Evolutionary conservation across 2,888 invertebrate genomes (phyloP), one percentile per base, ranked within the genome.

Genomic region (Acleris emargana): DNA sequence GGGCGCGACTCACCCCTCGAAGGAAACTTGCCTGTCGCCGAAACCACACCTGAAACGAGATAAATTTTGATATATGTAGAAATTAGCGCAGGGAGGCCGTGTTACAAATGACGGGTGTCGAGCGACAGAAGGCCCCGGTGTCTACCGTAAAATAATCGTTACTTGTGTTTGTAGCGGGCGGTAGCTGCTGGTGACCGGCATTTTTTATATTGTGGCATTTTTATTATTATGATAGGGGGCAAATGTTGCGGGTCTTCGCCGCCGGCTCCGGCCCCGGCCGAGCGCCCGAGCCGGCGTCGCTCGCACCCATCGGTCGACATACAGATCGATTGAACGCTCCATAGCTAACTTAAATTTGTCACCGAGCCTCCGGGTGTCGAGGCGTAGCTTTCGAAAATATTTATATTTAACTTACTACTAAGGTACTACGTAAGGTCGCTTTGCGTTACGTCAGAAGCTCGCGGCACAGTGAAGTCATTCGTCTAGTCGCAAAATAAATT

Each of bases 401-500:
- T 64, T 64, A 64, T 64, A 64, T 60, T 49, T 54, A 60, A 64
- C 54, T 59, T 6, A 45, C 57, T 25, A 50, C 60, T 60, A 55
- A 64, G 59, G 64, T 64, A 64, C 42, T 54, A 57, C 17, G 45
- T 57, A 17, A 45, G 45, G 25, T 57, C 45, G 64, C 64, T 60
- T 64, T 60, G 54, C 50, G 50, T 64, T 59, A 43, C 43, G 25
- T 62, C 25, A 53, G 53, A 18, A 59, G 54, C 64, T 64, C 55
- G 64, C 64, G 55, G 59, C 43, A 54, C 54, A 54, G 67, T 52
- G 55, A 42, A 57, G 62, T 60, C 70, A 58, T 64, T 71, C 70
- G 69, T 76, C 76, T 76, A 77, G 78, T 79, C 78, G 72, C 76
- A 72, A 73, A 43, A 54, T 54, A 42, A 47, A 42, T 71, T 72